A percentile compares a stretch with the other conserved stretches of the same genome.
Evolutionary conservation across 2,888 invertebrate species (phyloP).

Genomic region (Xiphydria camelus): DNA sequence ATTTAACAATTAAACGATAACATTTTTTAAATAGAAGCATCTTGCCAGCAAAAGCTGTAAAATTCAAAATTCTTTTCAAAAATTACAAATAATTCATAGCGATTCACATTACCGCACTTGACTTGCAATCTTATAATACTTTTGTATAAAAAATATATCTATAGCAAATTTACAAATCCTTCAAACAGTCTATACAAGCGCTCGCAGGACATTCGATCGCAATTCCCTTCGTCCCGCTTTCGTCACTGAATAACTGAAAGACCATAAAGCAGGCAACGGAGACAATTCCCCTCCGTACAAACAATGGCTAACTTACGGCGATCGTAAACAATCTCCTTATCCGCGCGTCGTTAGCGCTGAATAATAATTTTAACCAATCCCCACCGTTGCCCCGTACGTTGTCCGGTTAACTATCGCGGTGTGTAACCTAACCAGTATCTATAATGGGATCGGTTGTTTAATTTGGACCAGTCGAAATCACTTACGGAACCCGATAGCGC

Average conservation of each 20-base stretch:
- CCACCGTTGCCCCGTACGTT: constrained; percentile 1
- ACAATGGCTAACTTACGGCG: constrained; percentile 40
- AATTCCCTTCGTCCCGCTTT: too few species aligned
- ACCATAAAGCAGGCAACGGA: constrained; percentile 41
- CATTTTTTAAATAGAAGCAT: too few species aligned
- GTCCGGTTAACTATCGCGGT: background rate
- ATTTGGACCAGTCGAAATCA: constrained; percentile 18
- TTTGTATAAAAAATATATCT: too few species aligned
- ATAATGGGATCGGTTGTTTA: constrained; percentile 22
- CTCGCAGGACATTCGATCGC: too few species aligned
- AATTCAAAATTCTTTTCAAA: too few species aligned
- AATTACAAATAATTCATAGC: too few species aligned
- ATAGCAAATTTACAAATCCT: too few species aligned
- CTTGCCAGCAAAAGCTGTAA: too few species aligned
- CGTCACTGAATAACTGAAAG: constrained; percentile 1
- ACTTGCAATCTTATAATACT: too few species aligned
- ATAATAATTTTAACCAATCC: constrained; percentile 35
- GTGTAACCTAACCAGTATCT: constrained; percentile 7
- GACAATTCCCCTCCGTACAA: constrained; percentile 40
- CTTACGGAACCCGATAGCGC: constrained; percentile 2
- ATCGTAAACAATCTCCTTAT: constrained; percentile 42
- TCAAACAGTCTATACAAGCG: too few species aligned
- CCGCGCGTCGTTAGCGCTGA: constrained; percentile 40
- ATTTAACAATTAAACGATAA: too few species aligned
- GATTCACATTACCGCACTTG: too few species aligned